Percentiles rank a stretch among this genome's conserved stretches.
phyloP scores from a whole-genome alignment of 37 sponge, comb jelly and placozoan genomes.

The Cliona cf. orientalis region DNA sequence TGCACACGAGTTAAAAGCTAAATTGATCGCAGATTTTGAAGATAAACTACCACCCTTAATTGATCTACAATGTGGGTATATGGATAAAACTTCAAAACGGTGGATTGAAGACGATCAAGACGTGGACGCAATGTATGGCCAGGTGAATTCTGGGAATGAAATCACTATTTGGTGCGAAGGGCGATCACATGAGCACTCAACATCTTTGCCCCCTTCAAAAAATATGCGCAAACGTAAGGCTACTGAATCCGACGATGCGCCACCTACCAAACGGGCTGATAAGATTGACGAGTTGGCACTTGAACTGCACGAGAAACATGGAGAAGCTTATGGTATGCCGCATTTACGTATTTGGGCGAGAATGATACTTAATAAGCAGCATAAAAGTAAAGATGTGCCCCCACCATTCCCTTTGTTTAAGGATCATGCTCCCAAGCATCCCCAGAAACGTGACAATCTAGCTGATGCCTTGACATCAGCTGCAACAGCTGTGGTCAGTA shows the following conservation, averaged over 20 bases:
- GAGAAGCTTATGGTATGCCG: constrained; percentile 19
- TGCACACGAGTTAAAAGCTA: not conserved
- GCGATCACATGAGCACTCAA: not conserved
- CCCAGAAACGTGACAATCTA: not conserved
- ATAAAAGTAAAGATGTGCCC: constrained; percentile 9
- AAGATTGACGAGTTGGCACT: constrained; percentile 2
- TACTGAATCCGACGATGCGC: not conserved
- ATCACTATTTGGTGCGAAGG: constrained; percentile 23
- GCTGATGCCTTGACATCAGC: constrained; percentile 1
- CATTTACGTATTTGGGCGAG: constrained; percentile 26
- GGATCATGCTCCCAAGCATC: not conserved
- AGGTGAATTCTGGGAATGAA: not conserved
- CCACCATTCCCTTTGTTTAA: constrained; percentile 5
- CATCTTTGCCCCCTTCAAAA: not conserved
- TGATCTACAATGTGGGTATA: constrained; percentile 4
- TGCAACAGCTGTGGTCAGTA: constrained; percentile 17
- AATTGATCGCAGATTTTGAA: constrained; percentile 9
- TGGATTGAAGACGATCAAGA: constrained; percentile 11
- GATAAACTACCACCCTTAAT: not conserved
- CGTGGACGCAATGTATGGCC: constrained; percentile 14
- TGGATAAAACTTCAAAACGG: not conserved
- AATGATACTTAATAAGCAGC: not conserved
- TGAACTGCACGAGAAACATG: constrained; percentile 22
- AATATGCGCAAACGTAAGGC: constrained; percentile 3
- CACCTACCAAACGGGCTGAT: constrained; percentile 6